Conservation (phyloP, 2,113 vertebrate species). For the Perccottus glenii region DNA sequence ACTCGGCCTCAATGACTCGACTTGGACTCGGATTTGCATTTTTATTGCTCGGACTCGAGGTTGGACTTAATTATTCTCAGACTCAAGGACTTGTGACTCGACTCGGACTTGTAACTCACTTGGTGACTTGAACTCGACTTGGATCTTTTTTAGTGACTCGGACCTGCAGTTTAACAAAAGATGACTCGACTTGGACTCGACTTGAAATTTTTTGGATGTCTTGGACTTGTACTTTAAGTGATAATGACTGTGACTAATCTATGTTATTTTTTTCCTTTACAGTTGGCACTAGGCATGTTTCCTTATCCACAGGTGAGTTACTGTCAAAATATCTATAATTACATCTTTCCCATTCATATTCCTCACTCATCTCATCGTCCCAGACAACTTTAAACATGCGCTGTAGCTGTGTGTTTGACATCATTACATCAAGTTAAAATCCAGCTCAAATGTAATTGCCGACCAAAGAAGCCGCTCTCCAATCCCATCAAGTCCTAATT, state of each 20-base stretch:
- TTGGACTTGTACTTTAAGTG: too few relatives aligned
- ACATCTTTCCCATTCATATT: background rate
- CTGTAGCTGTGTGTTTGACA: conserved; percentile 1
- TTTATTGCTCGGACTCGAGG: too few relatives aligned
- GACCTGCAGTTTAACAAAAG: too few relatives aligned
- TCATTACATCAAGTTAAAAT: conserved; percentile 57
- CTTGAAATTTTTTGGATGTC: too few relatives aligned
- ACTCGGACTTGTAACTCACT: too few relatives aligned
- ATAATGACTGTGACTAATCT: background rate
- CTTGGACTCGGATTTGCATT: too few relatives aligned
- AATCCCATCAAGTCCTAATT: conserved; percentile 79
- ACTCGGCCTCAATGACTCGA: too few relatives aligned
- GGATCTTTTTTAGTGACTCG: too few relatives aligned
- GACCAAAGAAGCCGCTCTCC: conserved; percentile 67
- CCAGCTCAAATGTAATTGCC: conserved; percentile 73
- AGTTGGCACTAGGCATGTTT: conserved; percentile 98
- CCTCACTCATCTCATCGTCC: background rate
- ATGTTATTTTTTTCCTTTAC: conserved; percentile 79
- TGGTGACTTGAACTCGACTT: too few relatives aligned
- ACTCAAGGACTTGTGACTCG: too few relatives aligned
- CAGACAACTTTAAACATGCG: conserved; percentile 14
- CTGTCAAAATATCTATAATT: conserved; percentile 58
- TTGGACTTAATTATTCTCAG: too few relatives aligned
- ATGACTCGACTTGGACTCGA: too few relatives aligned
- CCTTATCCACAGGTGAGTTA: conserved; percentile 98